Percentiles rank a stretch among this genome's conserved stretches.
These are phyloP conservation scores for Drosophila kurseongensis DNA, from an alignment of 1,140 invertebrate species.

Conservation along the genomic window DNA sequence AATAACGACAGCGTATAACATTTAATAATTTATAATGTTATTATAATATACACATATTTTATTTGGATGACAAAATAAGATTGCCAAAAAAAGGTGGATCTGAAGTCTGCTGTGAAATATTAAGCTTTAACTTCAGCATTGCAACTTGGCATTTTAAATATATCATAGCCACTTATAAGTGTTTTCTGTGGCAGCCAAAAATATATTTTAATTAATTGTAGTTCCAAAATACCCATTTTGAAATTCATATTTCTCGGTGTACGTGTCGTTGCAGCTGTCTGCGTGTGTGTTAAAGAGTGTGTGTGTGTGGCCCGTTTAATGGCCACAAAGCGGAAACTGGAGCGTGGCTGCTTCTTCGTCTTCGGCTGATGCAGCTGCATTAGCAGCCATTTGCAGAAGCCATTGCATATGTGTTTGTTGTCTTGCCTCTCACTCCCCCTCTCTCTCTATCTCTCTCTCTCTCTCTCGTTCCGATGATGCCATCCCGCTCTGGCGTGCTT, in stretches of 20 bases:
- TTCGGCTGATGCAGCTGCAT: conserved; percentile 66
- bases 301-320: conserved; percentile 69
- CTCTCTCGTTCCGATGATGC: not conserved
- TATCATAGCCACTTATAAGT: too few relatives aligned
- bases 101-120: too few relatives aligned
- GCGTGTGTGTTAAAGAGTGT: conserved; percentile 26
- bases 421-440: not conserved
- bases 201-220: not conserved
- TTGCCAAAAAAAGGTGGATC: too few relatives aligned
- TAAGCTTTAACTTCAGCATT: too few relatives aligned
- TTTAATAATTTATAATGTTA: too few relatives aligned
- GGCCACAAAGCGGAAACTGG: conserved; percentile 80
- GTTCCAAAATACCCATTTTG: not conserved
- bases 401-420: conserved; percentile 48
- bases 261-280: conserved; percentile 9
- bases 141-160: too few relatives aligned
- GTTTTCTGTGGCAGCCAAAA: too few relatives aligned
- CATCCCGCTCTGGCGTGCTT: conserved; percentile 40
- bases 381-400: conserved; percentile 78
- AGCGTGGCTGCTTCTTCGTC: conserved; percentile 66
- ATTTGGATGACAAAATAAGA: too few relatives aligned
- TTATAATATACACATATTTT: too few relatives aligned
- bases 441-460: not conserved
- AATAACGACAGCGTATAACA: too few relatives aligned
- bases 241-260: not conserved